Evolutionary conservation across 2,113 vertebrate genomes (phyloP), one percentile per base, ranked within the genome.

Genomic region (Natator depressus): DNA sequence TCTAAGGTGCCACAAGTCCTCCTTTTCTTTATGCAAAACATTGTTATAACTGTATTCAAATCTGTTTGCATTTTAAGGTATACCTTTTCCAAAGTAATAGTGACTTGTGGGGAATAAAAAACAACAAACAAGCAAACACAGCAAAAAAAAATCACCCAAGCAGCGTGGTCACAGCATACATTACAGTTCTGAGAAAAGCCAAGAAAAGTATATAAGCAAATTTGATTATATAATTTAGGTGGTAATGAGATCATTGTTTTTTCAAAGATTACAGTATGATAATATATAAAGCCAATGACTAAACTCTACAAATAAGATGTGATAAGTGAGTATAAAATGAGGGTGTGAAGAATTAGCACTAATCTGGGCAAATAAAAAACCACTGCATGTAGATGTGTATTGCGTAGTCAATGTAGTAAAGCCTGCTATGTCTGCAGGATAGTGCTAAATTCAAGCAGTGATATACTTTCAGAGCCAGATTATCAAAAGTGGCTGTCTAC

Each of bases 241-340:
- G 16, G 53, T 55, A 91, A 94, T 80, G 49, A 85, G 42, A 83
- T 69, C 4, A 31, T 24, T 94, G 42, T 13, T 92, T 35, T 94
- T 92, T 91, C 16, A 92, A 87, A 91, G 59, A 47, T 95, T 93
- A 82, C 20, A 35, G 11, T 11, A 4, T 6, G 42, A 51, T 76
- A 90, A 59, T 65, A 19, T 81, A 91, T 25, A 91, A 92, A 91
- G 92, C 65, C 53, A 85, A 81, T 80, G 86, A 72, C 29, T 84
- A 93, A 89, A 82, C 79, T 50, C 57, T 89, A 84, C 59, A 95
- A 91, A 89, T 88, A 84, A 89, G 57, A 59, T 80, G 22, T 88
- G 72, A 88, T 95, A 95, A 92, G 47, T 79, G 47, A 90, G 8
- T 90, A 87, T 29, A 82, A 92, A 88, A 95, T 84, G 76, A 88